These are phyloP conservation scores for Netelia inedita DNA, from an alignment of 2,888 invertebrate genomes.

Conservation along the genomic window DNA sequence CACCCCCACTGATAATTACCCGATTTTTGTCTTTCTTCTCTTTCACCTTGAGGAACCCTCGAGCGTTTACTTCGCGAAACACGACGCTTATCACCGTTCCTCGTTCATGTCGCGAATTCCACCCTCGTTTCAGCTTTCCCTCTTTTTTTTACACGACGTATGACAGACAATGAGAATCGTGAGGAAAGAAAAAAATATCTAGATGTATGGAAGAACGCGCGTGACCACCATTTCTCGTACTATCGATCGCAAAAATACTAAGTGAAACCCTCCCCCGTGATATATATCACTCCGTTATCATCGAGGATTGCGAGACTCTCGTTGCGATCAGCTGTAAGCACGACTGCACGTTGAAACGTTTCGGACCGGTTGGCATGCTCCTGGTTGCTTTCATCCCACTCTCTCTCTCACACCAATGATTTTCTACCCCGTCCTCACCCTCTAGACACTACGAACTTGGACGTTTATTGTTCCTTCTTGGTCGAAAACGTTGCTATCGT, in stretches of 20 bases:
- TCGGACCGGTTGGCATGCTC: slow-evolving; percentile 67
- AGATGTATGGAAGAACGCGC: slow-evolving; percentile 16
- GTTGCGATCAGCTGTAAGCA: slow-evolving; percentile 75
- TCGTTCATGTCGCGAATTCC: slow-evolving; percentile 24
- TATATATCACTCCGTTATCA: slow-evolving; percentile 59
- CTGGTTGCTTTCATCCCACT: slow-evolving; percentile 55
- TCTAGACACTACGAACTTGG: slow-evolving; percentile 15
- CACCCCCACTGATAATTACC: not conserved
- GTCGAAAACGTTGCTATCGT: slow-evolving; percentile 32
- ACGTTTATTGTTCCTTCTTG: not conserved
- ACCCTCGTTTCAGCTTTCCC: not conserved
- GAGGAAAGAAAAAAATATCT: not conserved
- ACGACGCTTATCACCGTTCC: slow-evolving; percentile 40
- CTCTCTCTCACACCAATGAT: slow-evolving; percentile 7
- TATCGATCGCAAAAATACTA: slow-evolving; percentile 59
- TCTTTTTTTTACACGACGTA: slow-evolving; percentile 11
- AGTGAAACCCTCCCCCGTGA: slow-evolving; percentile 30
- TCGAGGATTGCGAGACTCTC: slow-evolving; percentile 28
- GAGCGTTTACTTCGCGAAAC: not conserved
- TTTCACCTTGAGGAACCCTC: too few species aligned
- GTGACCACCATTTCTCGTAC: slow-evolving; percentile 26
- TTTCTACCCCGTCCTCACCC: not conserved
- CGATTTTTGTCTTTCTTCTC: not conserved
- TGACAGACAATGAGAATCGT: not conserved
- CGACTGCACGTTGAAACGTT: slow-evolving; percentile 72